phyloP scores from a whole-genome alignment of 2,113 vertebrate genomes.

The Lophius piscatorius region DNA sequence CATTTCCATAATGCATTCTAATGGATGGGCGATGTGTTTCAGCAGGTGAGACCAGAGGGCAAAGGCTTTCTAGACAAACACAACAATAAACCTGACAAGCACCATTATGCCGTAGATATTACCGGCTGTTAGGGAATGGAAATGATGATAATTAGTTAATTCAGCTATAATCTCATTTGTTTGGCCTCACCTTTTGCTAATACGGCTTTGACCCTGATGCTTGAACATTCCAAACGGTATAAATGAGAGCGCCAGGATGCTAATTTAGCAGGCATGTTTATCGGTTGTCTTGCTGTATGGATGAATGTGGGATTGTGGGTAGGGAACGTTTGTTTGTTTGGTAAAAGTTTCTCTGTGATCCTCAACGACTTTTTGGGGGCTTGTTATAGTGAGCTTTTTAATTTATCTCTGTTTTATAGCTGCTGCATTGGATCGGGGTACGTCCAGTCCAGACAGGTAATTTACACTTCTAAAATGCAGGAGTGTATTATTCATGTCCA shows the following conservation, averaged over 20 bases:
- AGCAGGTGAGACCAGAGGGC: conserved; percentile 72
- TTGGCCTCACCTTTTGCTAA: conserved; percentile 68
- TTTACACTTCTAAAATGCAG: no score
- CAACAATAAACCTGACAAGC: conserved; percentile 77
- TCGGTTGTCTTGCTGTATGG: conserved; percentile 23
- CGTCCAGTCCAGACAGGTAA: not conserved
- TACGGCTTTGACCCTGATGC: conserved; percentile 66
- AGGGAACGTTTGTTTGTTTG: conserved; percentile 22
- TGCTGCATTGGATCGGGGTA: not conserved
- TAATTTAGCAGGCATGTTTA: conserved; percentile 53
- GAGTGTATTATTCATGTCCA: no score
- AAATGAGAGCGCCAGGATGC: conserved; percentile 62
- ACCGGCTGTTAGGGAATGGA: conserved; percentile 75
- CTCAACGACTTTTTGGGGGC: not conserved
- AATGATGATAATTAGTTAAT: conserved; percentile 83
- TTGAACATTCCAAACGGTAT: conserved; percentile 62
- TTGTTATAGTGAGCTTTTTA: conserved; percentile 2
- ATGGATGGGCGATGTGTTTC: conserved; percentile 76
- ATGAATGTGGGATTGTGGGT: conserved; percentile 29
- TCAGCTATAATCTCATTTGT: conserved; percentile 83
- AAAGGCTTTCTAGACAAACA: conserved; percentile 79
- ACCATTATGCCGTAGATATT: conserved; percentile 78
- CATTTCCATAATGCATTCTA: conserved; percentile 84
- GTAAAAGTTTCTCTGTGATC: conserved; percentile 18
- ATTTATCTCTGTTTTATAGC: not conserved